Base-by-base conservation (phyloP, 1,140 invertebrate species). In the Homalodisca vitripennis region DNA sequence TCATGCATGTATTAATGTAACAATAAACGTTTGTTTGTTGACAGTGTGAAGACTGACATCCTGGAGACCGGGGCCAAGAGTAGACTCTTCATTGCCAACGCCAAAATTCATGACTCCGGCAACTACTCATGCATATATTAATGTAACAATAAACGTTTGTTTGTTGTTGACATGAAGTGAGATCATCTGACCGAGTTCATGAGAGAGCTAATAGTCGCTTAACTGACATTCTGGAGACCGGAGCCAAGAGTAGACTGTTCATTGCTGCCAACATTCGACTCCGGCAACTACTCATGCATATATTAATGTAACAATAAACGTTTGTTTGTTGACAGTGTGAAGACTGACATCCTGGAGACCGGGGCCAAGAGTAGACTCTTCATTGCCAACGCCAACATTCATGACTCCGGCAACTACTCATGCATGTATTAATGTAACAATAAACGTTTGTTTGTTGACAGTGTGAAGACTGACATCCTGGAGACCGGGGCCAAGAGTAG, bases 121-220 rank as follows among this genome's bases (percentile, higher is more conserved):
- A 93, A 93, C 78, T 94, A 94, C 78, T 91, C 89, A 62, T 94
- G 92, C n/a, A n/a, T n/a, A n/a, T n/a, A n/a, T n/a, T n/a, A n/a
- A n/a, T n/a, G n/a, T n/a, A n/a, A n/a, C n/a, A n/a, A n/a, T n/a
- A n/a, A n/a, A n/a, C n/a, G n/a, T n/a, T n/a, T n/a, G n/a, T n/a
- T n/a, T n/a, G n/a, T n/a, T n/a, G n/a, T n/a, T n/a, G n/a, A n/a
- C n/a, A n/a, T n/a, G n/a, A n/a, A n/a, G n/a, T n/a, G n/a, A n/a
- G n/a, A n/a, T n/a, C n/a, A n/a, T n/a, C n/a, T n/a, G n/a, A n/a
- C n/a, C n/a, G n/a, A n/a, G n/a, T n/a, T n/a, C n/a, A n/a, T n/a
- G n/a, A n/a, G n/a, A n/a, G n/a, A n/a, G n/a, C n/a, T n/a, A n/a
- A n/a, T n/a, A n/a, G n/a, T n/a, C n/a, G n/a, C n/a, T n/a, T n/a